Evolutionary conservation across 2,888 invertebrate genomes (phyloP), one percentile per base, ranked within the genome.

Genomic region (Notodonta dromedarius): DNA sequence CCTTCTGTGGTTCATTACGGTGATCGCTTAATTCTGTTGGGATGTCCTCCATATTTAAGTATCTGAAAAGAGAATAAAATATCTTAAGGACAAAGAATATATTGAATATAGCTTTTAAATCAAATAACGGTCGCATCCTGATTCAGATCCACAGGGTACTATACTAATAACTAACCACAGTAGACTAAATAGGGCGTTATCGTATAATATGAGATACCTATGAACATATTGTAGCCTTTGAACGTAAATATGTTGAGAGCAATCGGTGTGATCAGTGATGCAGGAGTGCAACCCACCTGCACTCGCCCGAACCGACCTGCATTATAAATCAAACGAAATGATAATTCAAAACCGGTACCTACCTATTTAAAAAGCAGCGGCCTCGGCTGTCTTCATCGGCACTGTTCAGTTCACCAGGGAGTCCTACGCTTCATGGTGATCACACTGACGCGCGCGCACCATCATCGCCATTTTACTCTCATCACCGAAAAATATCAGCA

Each of bases 281-380:
- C 59, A 73, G 58, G 68, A 82, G 77, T 84, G 82, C 80, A 80
- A 77, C 77, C 75, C 80, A 85, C 78, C 85, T 86, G 85, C 84
- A 82, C 76, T 73, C 77, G 77, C 62, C 77, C 75, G 79, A 79
- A 78, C 83, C 74, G 71, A 77, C 79, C 78, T 82, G 73, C 82
- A 84, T 82, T 84, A 89, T 89, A 91, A 92, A 91, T 91, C 90
- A 90, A 91, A 91, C 87, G 90, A 91, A 91, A 92, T 90, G 87
- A 92, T 90, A 90, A 90, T 86, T 84, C 85, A 90, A 92, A 93
- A 93, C 93, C 91, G 91, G 93, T 93, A 93, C 93, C 91, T 92
- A 93, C 93, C 91, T 92, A 87, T 88, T 90, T 90, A 79, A 91
- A 91, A 92, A 90, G 78, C 85, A 86, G 82, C 85, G 88, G 86